Evolutionary conservation across 2,113 vertebrate genomes (phyloP), one percentile per base, ranked within the genome.

Genomic region (Hippolais icterina): DNA sequence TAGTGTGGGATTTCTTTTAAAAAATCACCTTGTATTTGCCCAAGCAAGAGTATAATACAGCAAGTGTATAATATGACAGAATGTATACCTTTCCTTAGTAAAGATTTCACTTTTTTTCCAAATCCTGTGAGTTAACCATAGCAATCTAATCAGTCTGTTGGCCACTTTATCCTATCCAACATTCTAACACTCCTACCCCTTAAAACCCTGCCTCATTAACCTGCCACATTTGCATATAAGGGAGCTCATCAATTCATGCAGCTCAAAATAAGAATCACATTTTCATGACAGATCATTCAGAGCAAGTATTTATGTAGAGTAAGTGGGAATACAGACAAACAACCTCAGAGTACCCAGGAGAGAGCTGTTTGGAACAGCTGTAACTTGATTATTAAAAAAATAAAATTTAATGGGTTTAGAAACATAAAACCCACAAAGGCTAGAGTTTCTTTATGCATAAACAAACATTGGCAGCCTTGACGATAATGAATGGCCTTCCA

Each of bases 301-400:
- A 75, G 29, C 10, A 59, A 92, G 49, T 77, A 57, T 68, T 96
- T 95, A 21, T 87, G 42, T 70, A 59, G 10, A 71, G 21, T 39
- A 80, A 61, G 33, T 44, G 29, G 9, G 41, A 96, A 90, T 57
- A 46, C 46, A 82, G 42, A 31, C 56, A 95, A 93, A 89, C 29
- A 94, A 49, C 24, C 6, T 94, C n/a, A 15, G 72, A 92, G 35
- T 42, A 72, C 37, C 39, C 50, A 61, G 2, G 12, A 82, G 84
- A 90, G 68, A 76, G 52, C 29, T 69, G 50, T 76, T 94, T 91
- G 76, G 64, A 96, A 87, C 81, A 92, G 83, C 81, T 96, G 89
- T 95, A 94, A 91, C 53, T 84, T 88, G 82, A 90, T 92, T 96
- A 94, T 88, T 96, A 65, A 94, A 93, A 96, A 96, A 94, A 93